Evolutionary conservation across 2,113 vertebrate species (phyloP).

Genomic region (Hippopotamus amphibius): DNA sequence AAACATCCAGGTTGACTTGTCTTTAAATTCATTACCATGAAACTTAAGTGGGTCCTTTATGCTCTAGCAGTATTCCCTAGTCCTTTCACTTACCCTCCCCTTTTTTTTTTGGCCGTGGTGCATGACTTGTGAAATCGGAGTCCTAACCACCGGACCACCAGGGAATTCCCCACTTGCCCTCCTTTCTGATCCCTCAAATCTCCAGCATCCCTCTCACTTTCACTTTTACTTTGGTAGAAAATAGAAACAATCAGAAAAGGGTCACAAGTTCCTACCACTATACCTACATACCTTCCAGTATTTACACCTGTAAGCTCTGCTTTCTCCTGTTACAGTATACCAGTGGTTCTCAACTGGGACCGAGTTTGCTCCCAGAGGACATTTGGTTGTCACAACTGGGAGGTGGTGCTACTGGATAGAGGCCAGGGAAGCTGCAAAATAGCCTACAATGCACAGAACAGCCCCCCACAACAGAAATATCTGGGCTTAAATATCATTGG

Average conservation of each 20-base stretch:
- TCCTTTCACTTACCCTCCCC: neutral
- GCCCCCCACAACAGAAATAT: neutral
- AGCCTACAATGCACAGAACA: neutral
- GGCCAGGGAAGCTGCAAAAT: neutral
- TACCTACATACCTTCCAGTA: neutral
- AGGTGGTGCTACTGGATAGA: neutral
- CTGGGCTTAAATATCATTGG: neutral
- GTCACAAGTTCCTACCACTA: neutral
- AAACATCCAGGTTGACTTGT: neutral
- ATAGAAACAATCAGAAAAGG: neutral
- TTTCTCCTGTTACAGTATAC: neutral
- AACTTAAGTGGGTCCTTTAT: neutral
- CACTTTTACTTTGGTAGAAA: neutral
- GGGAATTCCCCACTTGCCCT: neutral
- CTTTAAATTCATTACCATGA: neutral
- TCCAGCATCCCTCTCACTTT: neutral
- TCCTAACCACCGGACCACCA: too few species aligned
- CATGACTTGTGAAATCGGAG: neutral
- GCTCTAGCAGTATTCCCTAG: neutral
- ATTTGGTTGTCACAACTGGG: neutral
- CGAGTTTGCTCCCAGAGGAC: conserved; percentile 3
- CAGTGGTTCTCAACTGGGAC: neutral
- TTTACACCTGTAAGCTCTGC: neutral
- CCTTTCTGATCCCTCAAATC: neutral
- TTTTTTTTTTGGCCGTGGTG: neutral